A percentile compares a stretch with the other conserved stretches of the same genome.
Conservation (phyloP, 2,113 vertebrate genomes). For the Cyprinodon tularosa region DNA sequence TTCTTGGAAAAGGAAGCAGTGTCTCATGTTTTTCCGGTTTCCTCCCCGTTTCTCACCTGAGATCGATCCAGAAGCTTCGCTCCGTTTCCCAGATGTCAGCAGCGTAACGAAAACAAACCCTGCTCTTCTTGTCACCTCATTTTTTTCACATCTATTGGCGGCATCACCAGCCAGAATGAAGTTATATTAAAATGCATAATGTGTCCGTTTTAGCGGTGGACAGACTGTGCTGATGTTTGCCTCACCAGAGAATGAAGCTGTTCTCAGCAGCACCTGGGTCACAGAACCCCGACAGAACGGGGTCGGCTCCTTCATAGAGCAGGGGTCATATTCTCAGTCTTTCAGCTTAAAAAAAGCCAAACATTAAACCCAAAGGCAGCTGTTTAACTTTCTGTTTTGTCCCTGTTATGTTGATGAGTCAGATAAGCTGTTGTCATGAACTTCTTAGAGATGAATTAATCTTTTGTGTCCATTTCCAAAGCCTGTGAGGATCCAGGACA, state of each 20-base stretch:
- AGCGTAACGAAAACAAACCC: background rate
- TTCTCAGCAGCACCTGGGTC: constrained; percentile 24
- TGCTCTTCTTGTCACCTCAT: background rate
- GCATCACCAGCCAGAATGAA: background rate
- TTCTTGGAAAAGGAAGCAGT: no score
- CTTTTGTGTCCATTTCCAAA: background rate
- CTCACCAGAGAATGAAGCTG: background rate
- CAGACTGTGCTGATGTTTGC: constrained; percentile 27
- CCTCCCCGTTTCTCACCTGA: background rate
- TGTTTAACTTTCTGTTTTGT: background rate
- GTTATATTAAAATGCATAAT: background rate
- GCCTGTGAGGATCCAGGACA: background rate
- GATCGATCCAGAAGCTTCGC: background rate
- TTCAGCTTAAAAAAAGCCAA: background rate
- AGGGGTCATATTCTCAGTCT: background rate
- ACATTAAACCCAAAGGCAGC: background rate
- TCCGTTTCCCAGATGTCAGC: background rate
- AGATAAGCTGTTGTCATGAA: background rate
- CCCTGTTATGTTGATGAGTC: background rate
- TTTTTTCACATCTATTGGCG: background rate
- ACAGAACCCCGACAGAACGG: background rate
- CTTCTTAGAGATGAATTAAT: background rate
- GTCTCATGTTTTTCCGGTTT: background rate
- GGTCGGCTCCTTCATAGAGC: background rate
- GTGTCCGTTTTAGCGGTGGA: background rate